Conservation (phyloP, 2,797 vertebrate species). For the Acanthurus tractus region DNA sequence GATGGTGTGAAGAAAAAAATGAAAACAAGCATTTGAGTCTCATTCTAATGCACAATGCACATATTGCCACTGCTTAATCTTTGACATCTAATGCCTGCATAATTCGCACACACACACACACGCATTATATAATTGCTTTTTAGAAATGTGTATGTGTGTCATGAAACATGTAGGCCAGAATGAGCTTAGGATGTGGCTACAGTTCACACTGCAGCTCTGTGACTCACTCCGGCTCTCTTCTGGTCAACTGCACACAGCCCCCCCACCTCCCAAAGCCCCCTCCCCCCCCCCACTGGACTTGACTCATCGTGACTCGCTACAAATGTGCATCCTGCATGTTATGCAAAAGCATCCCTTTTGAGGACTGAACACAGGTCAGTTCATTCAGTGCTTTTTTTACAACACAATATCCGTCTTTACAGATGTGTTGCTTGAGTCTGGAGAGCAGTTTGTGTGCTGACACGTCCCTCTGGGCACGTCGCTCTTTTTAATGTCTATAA, state of each 20-base stretch:
- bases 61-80: constrained; percentile 7
- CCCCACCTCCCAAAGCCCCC: background rate
- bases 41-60: background rate
- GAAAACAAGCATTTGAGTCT: background rate
- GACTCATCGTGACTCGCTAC: constrained; percentile 64
- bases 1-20: background rate
- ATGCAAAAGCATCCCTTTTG: constrained; percentile 29
- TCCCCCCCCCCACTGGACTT: background rate
- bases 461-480: background rate
- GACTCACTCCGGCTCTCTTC: constrained; percentile 71
- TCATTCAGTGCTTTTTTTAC: constrained; percentile 2
- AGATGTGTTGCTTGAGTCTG: background rate
- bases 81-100: constrained; percentile 8
- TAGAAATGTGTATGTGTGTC: constrained; percentile 58
- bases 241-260: constrained; percentile 59
- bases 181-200: constrained; percentile 63
- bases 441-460: background rate
- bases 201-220: constrained; percentile 68
- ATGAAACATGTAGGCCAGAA: constrained; percentile 71
- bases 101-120: constrained; percentile 5
- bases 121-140: constrained; percentile 51
- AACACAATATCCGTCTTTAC: background rate
- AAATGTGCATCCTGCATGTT: constrained; percentile 48
- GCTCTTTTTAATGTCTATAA: constrained; percentile 4
- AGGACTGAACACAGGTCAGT: background rate